A percentile compares a stretch with the other conserved stretches of the same genome.
phyloP scores from a whole-genome alignment of 2,888 invertebrate genomes.

The Zygogramma bicolorata region DNA sequence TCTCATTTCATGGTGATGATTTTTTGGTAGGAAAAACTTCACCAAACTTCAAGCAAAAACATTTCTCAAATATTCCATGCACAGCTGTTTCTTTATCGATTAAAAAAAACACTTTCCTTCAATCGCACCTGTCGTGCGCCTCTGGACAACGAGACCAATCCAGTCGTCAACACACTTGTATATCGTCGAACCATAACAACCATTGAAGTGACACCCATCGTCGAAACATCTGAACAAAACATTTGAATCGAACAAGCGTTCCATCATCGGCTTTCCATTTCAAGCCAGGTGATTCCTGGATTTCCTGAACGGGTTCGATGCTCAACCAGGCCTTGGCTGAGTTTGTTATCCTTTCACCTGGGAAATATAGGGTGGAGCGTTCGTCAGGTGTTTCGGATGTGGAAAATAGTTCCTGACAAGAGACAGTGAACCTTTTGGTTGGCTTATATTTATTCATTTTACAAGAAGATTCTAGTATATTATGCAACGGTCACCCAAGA shows the following conservation, averaged over 20 bases:
- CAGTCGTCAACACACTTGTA: neutral
- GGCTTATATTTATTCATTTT: too few relatives aligned
- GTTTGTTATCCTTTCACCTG: conserved; percentile 4
- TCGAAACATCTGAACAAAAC: neutral
- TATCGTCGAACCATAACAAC: neutral
- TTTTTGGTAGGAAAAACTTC: too few relatives aligned
- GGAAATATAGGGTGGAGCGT: neutral
- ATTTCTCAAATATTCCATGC: neutral
- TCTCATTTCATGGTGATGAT: too few relatives aligned
- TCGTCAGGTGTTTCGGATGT: neutral
- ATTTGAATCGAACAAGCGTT: neutral
- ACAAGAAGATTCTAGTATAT: too few relatives aligned
- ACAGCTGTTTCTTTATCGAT: neutral
- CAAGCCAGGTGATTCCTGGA: neutral
- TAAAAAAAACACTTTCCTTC: neutral
- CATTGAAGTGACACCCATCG: neutral
- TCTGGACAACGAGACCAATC: neutral
- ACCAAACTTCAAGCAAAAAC: too few relatives aligned
- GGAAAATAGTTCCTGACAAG: too few relatives aligned
- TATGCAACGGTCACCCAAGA: too few relatives aligned
- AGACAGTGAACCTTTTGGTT: too few relatives aligned
- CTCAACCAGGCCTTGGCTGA: conserved; percentile 20
- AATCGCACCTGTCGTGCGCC: neutral
- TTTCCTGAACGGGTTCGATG: neutral
- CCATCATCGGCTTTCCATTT: neutral